Conservation (phyloP, 2,113 vertebrate genomes). For the Barbus barbus region DNA sequence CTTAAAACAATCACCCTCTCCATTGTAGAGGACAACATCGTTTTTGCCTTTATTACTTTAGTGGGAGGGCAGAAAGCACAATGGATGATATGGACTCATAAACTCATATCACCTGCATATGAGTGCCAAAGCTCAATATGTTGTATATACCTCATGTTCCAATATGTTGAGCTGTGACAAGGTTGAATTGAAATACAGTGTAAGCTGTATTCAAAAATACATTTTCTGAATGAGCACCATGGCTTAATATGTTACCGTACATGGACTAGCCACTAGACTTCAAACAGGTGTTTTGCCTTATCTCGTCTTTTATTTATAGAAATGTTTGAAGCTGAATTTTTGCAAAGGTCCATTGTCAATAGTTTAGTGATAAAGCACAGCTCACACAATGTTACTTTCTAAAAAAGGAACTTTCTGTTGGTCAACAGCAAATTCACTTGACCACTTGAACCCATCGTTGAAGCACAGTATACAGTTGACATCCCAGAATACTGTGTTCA, state of each 20-base stretch:
- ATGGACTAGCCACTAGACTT: neutral
- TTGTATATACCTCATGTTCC: neutral
- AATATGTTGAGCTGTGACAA: neutral
- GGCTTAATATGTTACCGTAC: neutral
- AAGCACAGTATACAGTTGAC: too few relatives aligned
- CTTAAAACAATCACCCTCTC: slow-evolving; percentile 4
- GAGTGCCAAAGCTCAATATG: neutral
- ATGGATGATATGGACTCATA: neutral
- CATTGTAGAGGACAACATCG: neutral
- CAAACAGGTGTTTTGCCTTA: neutral
- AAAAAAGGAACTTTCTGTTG: too few relatives aligned
- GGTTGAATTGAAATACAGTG: neutral
- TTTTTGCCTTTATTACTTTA: neutral
- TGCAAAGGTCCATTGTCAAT: neutral
- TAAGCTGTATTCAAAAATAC: neutral
- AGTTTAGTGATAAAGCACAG: too few relatives aligned
- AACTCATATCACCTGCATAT: neutral
- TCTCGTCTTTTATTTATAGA: too few relatives aligned
- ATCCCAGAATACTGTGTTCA: too few relatives aligned
- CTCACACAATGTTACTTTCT: too few relatives aligned
- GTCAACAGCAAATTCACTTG: too few relatives aligned
- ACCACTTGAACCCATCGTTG: too few relatives aligned
- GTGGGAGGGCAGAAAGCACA: neutral
- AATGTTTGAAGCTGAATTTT: neutral
- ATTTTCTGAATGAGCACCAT: neutral